Conservation (phyloP, 2,888 invertebrate genomes). For the Anthophora plumipes region DNA sequence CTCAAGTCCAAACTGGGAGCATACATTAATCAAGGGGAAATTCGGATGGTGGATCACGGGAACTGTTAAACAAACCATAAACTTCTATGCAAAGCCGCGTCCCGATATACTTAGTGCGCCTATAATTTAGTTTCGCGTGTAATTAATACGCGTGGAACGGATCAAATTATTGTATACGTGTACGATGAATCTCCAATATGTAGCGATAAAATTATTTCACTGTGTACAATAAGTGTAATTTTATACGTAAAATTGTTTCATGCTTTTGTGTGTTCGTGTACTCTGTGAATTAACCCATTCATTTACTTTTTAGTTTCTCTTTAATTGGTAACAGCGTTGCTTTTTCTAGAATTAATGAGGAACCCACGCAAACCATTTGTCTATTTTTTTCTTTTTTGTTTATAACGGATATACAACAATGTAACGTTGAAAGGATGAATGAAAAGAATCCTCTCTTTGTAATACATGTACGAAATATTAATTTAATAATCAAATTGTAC, state of each 20-base stretch:
- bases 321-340: background rate
- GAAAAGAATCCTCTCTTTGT: too few species aligned
- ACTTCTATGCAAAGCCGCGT: constrained; percentile 21
- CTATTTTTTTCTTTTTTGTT: too few species aligned
- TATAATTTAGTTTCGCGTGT: constrained; percentile 8
- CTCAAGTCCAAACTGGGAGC: constrained; percentile 59
- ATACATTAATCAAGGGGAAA: constrained; percentile 63
- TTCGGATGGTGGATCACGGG: constrained; percentile 62
- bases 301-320: background rate
- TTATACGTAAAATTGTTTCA: too few species aligned
- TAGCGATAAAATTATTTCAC: background rate
- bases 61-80: constrained; percentile 61
- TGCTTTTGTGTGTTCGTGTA: too few species aligned
- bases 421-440: too few species aligned
- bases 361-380: too few species aligned
- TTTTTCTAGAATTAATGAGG: too few species aligned
- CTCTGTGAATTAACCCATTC: background rate
- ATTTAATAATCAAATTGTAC: too few species aligned
- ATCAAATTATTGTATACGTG: background rate
- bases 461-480: too few species aligned
- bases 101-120: background rate
- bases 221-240: background rate
- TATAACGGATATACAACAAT: too few species aligned
- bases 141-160: background rate
- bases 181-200: too few species aligned